Evolutionary conservation across 2,797 vertebrate species (phyloP).

Genomic region (Parambassis ranga): DNA sequence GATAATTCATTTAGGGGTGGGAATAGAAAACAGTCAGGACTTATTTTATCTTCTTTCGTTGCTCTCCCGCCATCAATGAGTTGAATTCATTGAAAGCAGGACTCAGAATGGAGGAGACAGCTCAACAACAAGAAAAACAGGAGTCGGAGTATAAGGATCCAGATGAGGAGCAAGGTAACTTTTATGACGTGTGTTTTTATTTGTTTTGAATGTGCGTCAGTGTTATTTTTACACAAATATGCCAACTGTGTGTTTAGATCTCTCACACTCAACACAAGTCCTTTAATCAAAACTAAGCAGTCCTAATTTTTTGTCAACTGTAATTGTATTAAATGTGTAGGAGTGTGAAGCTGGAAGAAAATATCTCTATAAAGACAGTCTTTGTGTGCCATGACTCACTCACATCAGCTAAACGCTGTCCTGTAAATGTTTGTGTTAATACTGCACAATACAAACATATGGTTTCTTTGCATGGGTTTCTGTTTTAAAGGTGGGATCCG

Average conservation of each 20-base stretch:
- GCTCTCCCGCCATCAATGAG: constrained; percentile 53
- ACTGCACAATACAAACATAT: not conserved
- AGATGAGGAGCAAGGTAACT: constrained; percentile 75
- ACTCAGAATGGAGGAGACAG: constrained; percentile 83
- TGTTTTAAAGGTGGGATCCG: constrained; percentile 78
- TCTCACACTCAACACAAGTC: not conserved
- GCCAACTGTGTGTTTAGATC: not conserved
- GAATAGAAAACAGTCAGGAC: constrained; percentile 76
- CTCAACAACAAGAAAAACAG: constrained; percentile 51
- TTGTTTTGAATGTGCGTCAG: not conserved
- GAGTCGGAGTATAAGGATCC: constrained; percentile 52
- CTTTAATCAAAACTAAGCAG: not conserved
- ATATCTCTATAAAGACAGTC: not conserved
- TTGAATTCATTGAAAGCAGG: constrained; percentile 69
- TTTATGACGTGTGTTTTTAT: not conserved
- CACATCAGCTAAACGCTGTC: not conserved
- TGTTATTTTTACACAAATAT: not conserved
- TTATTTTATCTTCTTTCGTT: constrained; percentile 48
- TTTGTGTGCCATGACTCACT: not conserved
- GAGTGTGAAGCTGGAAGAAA: not conserved
- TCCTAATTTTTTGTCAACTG: no score
- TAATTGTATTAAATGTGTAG: not conserved
- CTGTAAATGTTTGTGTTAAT: not conserved
- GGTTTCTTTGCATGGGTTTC: constrained; percentile 10
- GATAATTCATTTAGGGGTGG: constrained; percentile 90